Percentiles rank a stretch among this genome's conserved stretches.
These are phyloP conservation scores for Cyprinus carpio DNA, from an alignment of 2,113 vertebrate genomes.

Conservation along the genomic window DNA sequence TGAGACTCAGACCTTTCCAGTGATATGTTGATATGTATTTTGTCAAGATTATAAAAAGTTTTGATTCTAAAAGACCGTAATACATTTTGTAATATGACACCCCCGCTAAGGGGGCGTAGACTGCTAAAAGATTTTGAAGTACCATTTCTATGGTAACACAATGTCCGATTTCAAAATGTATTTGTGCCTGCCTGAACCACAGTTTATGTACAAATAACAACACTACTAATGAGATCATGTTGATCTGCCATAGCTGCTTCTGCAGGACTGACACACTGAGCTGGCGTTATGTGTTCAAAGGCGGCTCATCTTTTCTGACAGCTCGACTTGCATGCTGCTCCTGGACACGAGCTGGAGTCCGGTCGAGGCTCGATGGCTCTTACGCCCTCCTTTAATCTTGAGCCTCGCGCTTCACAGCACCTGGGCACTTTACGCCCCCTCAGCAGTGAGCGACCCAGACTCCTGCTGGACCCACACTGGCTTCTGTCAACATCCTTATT, in stretches of 20 bases:
- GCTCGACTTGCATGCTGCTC: slow-evolving; percentile 41
- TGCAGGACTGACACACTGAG: background rate
- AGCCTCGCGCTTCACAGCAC: slow-evolving; percentile 68
- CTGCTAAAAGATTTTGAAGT: no score
- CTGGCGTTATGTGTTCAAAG: slow-evolving; percentile 38
- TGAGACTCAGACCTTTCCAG: no score
- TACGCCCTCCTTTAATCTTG: slow-evolving; percentile 72
- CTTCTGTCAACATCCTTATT: background rate
- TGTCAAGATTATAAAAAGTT: no score
- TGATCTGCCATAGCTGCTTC: background rate
- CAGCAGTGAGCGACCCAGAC: slow-evolving; percentile 6
- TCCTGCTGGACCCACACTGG: background rate
- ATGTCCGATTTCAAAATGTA: no score
- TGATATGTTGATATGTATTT: no score
- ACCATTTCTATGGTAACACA: no score
- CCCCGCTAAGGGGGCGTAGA: no score
- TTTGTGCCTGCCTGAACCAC: background rate
- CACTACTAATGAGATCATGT: background rate
- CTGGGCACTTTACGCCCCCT: slow-evolving; percentile 61
- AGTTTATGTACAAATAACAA: background rate
- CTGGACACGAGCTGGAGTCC: slow-evolving; percentile 61
- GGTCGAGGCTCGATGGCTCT: slow-evolving; percentile 63
- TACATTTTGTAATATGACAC: no score
- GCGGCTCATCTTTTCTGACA: slow-evolving; percentile 59
- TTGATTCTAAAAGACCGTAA: no score